phyloP scores from a whole-genome alignment of 2,797 vertebrate genomes.

The Crocodylus rhombifer region DNA sequence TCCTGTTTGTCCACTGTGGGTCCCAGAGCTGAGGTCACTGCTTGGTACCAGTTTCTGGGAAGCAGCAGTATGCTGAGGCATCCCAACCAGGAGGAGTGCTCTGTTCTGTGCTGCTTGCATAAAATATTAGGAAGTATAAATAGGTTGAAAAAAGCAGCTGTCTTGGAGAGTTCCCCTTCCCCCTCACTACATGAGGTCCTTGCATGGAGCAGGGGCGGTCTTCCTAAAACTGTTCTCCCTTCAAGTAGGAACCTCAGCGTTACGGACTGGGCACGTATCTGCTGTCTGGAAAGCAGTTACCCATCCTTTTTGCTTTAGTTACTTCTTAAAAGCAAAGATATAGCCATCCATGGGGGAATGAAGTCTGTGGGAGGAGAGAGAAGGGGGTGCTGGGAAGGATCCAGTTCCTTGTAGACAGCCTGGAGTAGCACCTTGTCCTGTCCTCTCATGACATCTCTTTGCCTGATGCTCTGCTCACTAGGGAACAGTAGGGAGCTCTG shows the following conservation, averaged over 20 bases:
- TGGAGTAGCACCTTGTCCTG: not conserved
- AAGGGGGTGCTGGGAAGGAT: not conserved
- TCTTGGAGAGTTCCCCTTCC: too few species aligned
- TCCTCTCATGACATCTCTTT: not conserved
- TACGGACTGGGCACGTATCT: too few species aligned
- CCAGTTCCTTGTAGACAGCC: rapidly evolving
- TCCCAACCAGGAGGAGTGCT: not conserved
- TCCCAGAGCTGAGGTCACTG: not conserved
- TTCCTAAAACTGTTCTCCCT: not conserved
- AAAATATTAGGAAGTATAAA: not conserved
- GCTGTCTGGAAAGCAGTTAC: not conserved
- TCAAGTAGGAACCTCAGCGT: not conserved
- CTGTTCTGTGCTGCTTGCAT: not conserved
- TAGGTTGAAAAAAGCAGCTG: not conserved
- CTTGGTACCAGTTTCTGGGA: not conserved
- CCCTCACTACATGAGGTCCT: too few species aligned
- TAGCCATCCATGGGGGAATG: not conserved
- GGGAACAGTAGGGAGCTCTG: too few species aligned
- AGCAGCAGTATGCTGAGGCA: not conserved
- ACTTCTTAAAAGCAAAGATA: not conserved
- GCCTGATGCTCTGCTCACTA: not conserved
- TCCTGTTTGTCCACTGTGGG: not conserved
- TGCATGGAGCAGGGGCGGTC: not conserved
- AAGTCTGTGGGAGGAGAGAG: not conserved
- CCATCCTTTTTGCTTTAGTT: not conserved